These are phyloP conservation scores for Pyrrhia umbra DNA, from an alignment of 2,888 invertebrate genomes.

Conservation along the genomic window DNA sequence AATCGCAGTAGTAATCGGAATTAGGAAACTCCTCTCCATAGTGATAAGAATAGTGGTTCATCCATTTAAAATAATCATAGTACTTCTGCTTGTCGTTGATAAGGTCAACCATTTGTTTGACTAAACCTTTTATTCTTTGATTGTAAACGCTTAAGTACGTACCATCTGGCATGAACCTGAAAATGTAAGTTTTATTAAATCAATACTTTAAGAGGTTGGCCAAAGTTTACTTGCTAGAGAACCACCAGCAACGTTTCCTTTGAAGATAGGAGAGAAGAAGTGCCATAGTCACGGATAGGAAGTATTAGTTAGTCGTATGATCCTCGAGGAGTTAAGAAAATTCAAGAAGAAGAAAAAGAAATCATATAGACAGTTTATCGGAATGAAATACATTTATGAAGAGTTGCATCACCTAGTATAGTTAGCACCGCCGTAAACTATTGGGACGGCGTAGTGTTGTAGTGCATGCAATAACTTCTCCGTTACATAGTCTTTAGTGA, in stretches of 20 bases:
- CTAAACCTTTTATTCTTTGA: constrained; percentile 37
- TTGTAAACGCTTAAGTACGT: constrained; percentile 64
- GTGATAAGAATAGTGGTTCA: constrained; percentile 61
- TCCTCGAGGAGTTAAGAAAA: too few species aligned
- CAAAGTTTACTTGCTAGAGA: too few species aligned
- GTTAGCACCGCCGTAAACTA: constrained; percentile 80
- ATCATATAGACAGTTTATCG: neutral
- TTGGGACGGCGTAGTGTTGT: constrained; percentile 73
- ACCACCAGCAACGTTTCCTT: too few species aligned
- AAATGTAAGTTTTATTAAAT: constrained; percentile 20
- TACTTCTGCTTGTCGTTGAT: constrained; percentile 56
- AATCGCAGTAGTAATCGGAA: constrained; percentile 65
- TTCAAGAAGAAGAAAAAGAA: neutral
- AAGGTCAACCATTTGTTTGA: neutral
- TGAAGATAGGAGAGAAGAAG: too few species aligned
- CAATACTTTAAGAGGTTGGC: neutral
- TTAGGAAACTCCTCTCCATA: constrained; percentile 53
- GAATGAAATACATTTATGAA: neutral
- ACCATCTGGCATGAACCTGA: constrained; percentile 69
- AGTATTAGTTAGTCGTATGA: too few species aligned
- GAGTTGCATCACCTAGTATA: constrained; percentile 76
- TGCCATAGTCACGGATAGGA: too few species aligned
- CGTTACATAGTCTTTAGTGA: constrained; percentile 78
- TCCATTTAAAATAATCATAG: constrained; percentile 66
- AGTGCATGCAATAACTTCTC: constrained; percentile 77